A percentile compares a stretch with the other conserved stretches of the same genome.
Evolutionary conservation across 1,140 invertebrate genomes (phyloP).

Genomic region (Drosophila tristis): DNA sequence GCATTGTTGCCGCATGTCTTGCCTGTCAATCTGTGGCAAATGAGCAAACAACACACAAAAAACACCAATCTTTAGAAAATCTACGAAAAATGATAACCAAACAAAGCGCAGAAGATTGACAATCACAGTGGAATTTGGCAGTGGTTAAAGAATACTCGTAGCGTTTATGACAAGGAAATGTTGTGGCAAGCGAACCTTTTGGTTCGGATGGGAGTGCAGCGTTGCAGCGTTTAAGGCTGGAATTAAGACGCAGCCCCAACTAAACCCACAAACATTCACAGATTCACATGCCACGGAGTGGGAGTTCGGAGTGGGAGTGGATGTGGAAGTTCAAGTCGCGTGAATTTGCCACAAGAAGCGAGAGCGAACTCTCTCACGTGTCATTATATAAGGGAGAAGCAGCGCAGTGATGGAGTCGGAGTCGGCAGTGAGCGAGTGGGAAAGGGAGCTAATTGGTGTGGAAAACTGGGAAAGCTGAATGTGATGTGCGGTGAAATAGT

Average conservation of each 20-base stretch:
- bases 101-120: slow-evolving; percentile 20
- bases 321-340: slow-evolving; percentile 40
- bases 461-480: slow-evolving; percentile 51
- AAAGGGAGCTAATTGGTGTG: slow-evolving; percentile 72
- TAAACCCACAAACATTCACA: slow-evolving; percentile 15
- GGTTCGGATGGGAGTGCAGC: no score
- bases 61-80: slow-evolving; percentile 4
- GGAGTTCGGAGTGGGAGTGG: neutral
- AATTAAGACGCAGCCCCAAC: no score
- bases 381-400: slow-evolving; percentile 58
- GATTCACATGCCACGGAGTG: slow-evolving; percentile 24
- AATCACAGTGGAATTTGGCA: slow-evolving; percentile 18
- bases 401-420: neutral
- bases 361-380: slow-evolving; percentile 37
- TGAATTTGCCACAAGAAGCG: slow-evolving; percentile 40
- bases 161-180: no score
- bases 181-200: no score
- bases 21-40: slow-evolving; percentile 58
- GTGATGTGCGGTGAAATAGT: slow-evolving; percentile 25
- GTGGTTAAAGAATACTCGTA: neutral
- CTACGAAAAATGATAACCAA: slow-evolving; percentile 38
- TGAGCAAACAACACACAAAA: slow-evolving; percentile 39
- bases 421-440: slow-evolving; percentile 32
- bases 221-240: no score
- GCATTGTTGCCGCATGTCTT: slow-evolving; percentile 52